phyloP scores from a whole-genome alignment of 2,113 vertebrate genomes.

The Ammodytes dubius region DNA sequence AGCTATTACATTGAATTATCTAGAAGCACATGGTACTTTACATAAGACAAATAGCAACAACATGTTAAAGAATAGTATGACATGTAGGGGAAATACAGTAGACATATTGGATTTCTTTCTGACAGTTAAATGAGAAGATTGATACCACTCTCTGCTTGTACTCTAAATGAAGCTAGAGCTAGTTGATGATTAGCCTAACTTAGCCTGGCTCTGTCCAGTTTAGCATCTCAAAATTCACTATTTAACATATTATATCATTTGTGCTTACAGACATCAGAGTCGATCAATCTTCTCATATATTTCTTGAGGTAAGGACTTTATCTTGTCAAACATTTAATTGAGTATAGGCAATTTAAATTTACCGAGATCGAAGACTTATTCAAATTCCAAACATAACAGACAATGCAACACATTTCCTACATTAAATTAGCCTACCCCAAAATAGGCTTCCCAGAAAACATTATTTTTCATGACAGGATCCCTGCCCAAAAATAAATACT shows the following conservation, averaged over 20 bases:
- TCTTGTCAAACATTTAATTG: too few species aligned
- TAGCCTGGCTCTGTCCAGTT: not conserved
- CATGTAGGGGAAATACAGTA: not conserved
- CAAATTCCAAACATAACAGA: not conserved
- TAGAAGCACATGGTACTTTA: not conserved
- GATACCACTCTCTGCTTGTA: too few species aligned
- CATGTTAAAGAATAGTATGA: not conserved
- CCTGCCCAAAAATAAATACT: constrained; percentile 60
- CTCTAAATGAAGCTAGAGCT: not conserved
- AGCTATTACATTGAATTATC: not conserved
- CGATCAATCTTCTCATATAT: too few species aligned
- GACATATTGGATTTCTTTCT: not conserved
- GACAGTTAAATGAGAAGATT: not conserved
- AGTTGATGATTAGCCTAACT: not conserved
- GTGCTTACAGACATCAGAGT: too few species aligned
- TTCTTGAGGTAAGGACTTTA: too few species aligned
- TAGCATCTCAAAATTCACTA: not conserved
- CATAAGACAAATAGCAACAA: not conserved
- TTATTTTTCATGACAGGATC: not conserved
- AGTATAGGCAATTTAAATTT: too few species aligned
- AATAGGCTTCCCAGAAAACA: not conserved
- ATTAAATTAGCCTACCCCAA: not conserved
- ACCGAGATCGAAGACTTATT: not conserved
- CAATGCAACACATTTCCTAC: not conserved
- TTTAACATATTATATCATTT: too few species aligned